Evolutionary conservation across 2,888 invertebrate species (phyloP), one percentile per base, ranked within the genome.

Genomic region (Candidula unifasciata): DNA sequence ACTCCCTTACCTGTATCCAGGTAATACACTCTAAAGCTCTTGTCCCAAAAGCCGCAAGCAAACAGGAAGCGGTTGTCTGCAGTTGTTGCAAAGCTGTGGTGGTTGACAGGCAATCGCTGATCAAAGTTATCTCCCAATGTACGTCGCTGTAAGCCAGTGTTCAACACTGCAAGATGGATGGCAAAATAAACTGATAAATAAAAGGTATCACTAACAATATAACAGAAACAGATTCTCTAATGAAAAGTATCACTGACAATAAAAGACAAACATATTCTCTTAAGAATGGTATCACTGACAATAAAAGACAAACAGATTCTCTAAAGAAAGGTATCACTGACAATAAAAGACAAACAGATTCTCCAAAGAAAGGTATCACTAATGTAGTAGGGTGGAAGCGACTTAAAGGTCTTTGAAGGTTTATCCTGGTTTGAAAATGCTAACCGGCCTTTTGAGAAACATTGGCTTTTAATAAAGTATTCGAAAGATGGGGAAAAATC

Each of bases 21-120:
- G 76, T 97, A 97, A 94, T 99, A 99, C 30, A 99, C 98, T 13
- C 99, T 95, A 95, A 99, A 99, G 94, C 98, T 98, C 94, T 99
- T 99, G 94, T 99, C 99, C 97, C 99, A 99, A 95, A 99, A 99
- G 82, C 99, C 99, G 92, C 98, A 98, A 0, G 99, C 98, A 88
- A 99, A 97, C 89, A 99, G 96, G 94, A 98, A 98, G 88, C 97
- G 91, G 92, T 98, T 98, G 94, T 99, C 99, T 2, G 99, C 98
- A 0, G 99, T 99, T 44, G 98, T 98, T 52, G 99, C 97, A 95
- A 99, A 99, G 94, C 98, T 98, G 94, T 97, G 97, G 91, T 97
- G 97, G 87, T 97, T 96, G 90, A 99, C 97, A 93, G 97, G 96
- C 88, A 99, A 95, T 93, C 98, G 97, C 94, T 99, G 99, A 92